Percentiles rank a stretch among this genome's conserved stretches.
Conservation (phyloP, 2,113 vertebrate genomes). For the Eclectus roratus region DNA sequence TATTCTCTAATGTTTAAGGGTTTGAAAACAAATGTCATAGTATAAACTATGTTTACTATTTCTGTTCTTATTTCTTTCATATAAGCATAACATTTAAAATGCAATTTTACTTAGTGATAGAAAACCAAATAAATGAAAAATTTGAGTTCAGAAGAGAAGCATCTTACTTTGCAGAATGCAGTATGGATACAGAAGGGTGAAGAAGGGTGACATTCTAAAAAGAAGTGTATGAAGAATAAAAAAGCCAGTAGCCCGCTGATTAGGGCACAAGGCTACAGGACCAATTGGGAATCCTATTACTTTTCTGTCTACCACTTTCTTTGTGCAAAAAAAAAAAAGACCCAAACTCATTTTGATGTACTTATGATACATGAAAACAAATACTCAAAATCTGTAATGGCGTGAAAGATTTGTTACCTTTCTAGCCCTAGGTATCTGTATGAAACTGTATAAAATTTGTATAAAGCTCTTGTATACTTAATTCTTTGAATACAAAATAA, state of each 20-base stretch:
- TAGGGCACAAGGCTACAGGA: neutral
- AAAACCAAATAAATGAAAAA: neutral
- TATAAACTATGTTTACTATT: neutral
- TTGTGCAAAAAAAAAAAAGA: neutral
- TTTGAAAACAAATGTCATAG: neutral
- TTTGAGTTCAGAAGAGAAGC: neutral
- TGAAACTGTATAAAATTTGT: neutral
- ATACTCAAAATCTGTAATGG: neutral
- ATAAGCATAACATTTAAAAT: neutral
- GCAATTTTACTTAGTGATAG: neutral
- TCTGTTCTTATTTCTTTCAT: neutral
- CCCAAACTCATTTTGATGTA: neutral
- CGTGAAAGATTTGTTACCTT: accelerated
- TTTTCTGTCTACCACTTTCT: neutral
- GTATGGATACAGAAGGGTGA: neutral
- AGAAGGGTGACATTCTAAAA: neutral
- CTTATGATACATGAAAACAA: neutral
- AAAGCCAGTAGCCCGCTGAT: neutral
- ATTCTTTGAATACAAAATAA: neutral
- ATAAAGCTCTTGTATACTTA: neutral
- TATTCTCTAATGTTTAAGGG: neutral
- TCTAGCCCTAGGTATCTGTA: neutral
- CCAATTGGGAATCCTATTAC: neutral
- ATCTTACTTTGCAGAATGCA: neutral
- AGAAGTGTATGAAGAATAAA: neutral